phyloP scores from a whole-genome alignment of 2,888 invertebrate genomes.

The Homarus gammarus region DNA sequence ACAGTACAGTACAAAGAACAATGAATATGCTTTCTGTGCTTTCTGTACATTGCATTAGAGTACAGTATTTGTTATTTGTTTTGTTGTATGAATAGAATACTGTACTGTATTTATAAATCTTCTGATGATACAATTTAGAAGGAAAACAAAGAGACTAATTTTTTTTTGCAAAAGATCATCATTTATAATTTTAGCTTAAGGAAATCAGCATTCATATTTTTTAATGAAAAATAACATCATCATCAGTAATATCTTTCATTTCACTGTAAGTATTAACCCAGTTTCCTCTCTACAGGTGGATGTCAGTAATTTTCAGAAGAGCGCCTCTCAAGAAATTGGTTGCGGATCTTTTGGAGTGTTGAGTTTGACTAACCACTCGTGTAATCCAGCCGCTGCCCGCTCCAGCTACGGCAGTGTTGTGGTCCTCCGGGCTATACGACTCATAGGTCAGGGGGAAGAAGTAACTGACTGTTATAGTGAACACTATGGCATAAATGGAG shows the following conservation, averaged over 20 bases:
- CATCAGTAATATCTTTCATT: neutral
- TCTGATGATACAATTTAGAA: too few relatives aligned
- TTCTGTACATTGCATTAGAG: too few relatives aligned
- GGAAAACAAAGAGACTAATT: too few relatives aligned
- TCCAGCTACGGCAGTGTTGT: constrained; percentile 59
- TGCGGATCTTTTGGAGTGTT: constrained; percentile 70
- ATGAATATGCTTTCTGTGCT: too few relatives aligned
- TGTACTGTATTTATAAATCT: too few relatives aligned
- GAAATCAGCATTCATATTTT: too few relatives aligned
- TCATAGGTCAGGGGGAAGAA: constrained; percentile 66
- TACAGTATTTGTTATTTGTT: too few relatives aligned
- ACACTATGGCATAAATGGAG: constrained; percentile 48
- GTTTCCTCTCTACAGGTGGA: constrained; percentile 39
- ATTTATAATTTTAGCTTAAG: too few relatives aligned
- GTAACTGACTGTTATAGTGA: constrained; percentile 71
- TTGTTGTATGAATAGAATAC: too few relatives aligned
- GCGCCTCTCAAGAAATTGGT: constrained; percentile 66
- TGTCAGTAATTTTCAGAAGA: constrained; percentile 46
- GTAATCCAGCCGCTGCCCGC: constrained; percentile 65
- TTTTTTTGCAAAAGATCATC: too few relatives aligned
- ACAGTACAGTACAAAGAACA: too few relatives aligned
- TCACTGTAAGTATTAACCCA: neutral
- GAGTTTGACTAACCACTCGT: constrained; percentile 74
- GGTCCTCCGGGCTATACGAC: constrained; percentile 55
- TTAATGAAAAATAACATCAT: neutral